phyloP scores from a whole-genome alignment of 2,888 invertebrate species.

The Ctena decussata region DNA sequence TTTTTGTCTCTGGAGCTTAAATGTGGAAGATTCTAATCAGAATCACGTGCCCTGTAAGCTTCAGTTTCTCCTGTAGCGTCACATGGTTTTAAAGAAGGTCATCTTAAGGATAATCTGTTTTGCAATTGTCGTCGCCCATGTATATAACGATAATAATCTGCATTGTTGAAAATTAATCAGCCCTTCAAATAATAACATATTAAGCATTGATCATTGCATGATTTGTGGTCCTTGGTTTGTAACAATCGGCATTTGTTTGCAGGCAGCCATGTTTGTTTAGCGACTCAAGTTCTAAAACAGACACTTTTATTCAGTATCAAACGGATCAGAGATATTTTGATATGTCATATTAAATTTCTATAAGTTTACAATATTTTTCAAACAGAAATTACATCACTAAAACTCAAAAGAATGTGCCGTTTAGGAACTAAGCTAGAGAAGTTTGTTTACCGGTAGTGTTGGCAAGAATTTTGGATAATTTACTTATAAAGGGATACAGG shows the following conservation, averaged over 20 bases:
- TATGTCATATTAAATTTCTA: conserved; percentile 7
- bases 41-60: no score
- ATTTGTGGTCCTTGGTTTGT: conserved; percentile 4
- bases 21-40: no score
- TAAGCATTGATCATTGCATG: not conserved
- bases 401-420: no score
- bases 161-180: conserved; percentile 4
- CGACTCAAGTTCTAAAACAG: not conserved
- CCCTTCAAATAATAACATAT: conserved; percentile 6
- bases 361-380: no score
- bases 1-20: no score
- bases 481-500: no score
- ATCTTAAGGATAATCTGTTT: not conserved
- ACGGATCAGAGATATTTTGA: not conserved
- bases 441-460: no score
- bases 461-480: no score
- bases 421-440: no score
- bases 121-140: conserved; percentile 13
- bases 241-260: conserved; percentile 6
- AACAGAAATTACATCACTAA: no score
- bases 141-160: not conserved
- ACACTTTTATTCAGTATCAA: not conserved
- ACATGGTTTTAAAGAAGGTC: no score
- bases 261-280: not conserved
- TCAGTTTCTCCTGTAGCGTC: no score